A percentile compares a stretch with the other conserved stretches of the same genome.
phyloP scores from a whole-genome alignment of 2,797 vertebrate genomes.

The Microcaecilia unicolor region DNA sequence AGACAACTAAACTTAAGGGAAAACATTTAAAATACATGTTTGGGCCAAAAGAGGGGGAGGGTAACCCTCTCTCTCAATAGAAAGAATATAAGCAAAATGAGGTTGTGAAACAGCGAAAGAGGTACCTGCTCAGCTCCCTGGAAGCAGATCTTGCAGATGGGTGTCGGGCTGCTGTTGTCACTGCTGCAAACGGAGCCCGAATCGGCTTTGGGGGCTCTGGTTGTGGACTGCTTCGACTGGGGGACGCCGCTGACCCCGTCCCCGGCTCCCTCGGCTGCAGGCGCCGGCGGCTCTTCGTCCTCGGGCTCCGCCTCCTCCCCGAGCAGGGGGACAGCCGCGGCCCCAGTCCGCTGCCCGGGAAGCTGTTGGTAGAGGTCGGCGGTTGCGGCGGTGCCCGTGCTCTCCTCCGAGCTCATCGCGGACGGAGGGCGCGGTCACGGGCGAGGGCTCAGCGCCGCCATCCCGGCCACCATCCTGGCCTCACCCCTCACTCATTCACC shows the following conservation, averaged over 20 bases:
- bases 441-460: too few species aligned
- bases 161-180: conserved; percentile 60
- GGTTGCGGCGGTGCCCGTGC: not conserved
- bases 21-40: too few species aligned
- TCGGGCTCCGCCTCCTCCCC: conserved; percentile 4
- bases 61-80: too few species aligned
- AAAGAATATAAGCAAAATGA: too few species aligned
- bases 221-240: too few species aligned
- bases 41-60: not conserved
- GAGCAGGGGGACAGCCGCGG: conserved; percentile 9
- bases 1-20: too few species aligned
- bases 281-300: conserved; percentile 20
- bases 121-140: conserved; percentile 85
- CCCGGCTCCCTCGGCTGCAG: conserved; percentile 17
- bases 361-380: not conserved
- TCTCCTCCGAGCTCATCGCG: not conserved
- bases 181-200: conserved; percentile 74
- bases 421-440: not conserved
- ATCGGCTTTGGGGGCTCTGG: too few species aligned
- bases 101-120: too few species aligned
- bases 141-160: conserved; percentile 90
- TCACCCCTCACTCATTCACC: conserved; percentile 19
- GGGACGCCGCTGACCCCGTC: conserved; percentile 31
- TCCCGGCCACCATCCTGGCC: too few species aligned
- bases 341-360: conserved; percentile 3